These are phyloP conservation scores for Dinocampus coccinellae DNA, from an alignment of 2,888 invertebrate genomes.

Conservation along the genomic window DNA sequence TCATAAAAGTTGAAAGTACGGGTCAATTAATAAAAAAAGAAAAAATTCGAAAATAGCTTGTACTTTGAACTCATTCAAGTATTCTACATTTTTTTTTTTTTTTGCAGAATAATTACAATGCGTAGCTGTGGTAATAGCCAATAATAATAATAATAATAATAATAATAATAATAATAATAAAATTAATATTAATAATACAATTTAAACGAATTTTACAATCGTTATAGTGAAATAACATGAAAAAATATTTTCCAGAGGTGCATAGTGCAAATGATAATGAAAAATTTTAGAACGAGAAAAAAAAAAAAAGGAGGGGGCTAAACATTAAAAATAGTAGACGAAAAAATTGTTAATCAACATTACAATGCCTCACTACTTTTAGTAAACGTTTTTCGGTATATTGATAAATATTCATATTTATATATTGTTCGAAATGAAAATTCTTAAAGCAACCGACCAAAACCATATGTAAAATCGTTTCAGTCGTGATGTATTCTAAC, in stretches of 20 bases:
- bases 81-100: background rate
- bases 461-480: conserved; percentile 11
- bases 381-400: conserved; percentile 23
- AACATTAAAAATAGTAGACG: background rate
- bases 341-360: conserved; percentile 14
- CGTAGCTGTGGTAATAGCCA: background rate
- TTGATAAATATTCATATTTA: conserved; percentile 45
- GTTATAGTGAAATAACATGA: background rate
- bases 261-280: background rate
- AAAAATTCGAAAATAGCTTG: background rate
- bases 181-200: background rate
- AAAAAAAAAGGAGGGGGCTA: background rate
- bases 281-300: background rate
- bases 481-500: background rate
- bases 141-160: background rate
- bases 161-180: background rate
- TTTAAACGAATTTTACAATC: conserved; percentile 10
- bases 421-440: conserved; percentile 38
- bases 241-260: background rate
- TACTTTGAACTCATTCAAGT: background rate
- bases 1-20: background rate
- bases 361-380: background rate
- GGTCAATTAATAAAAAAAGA: background rate
- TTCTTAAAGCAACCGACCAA: conserved; percentile 16
- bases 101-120: background rate